Conservation (phyloP, 2,888 invertebrate species). For the Osmoderma eremita region DNA sequence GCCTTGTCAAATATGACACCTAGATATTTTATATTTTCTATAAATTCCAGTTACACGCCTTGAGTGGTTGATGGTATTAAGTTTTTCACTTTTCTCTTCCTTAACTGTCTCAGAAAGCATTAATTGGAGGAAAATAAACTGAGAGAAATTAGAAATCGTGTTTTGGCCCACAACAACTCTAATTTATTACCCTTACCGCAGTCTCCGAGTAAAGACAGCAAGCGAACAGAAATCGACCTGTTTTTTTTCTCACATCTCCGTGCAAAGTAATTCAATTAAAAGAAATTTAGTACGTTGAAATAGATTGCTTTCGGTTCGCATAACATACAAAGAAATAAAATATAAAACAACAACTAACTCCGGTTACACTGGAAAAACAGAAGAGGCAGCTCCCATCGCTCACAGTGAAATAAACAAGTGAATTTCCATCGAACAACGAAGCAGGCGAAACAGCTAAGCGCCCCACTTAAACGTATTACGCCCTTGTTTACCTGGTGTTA, state of each 20-base stretch:
- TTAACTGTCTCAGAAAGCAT: too few relatives aligned
- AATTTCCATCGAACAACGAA: slow-evolving; percentile 7
- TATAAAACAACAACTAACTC: not conserved
- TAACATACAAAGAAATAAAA: not conserved
- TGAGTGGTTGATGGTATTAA: too few relatives aligned
- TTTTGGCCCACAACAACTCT: too few relatives aligned
- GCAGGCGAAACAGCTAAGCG: slow-evolving; percentile 12
- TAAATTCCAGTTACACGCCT: too few relatives aligned
- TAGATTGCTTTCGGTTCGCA: slow-evolving; percentile 14
- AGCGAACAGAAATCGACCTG: not conserved
- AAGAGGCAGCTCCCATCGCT: not conserved
- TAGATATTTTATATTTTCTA: too few relatives aligned
- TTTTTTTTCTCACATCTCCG: not conserved
- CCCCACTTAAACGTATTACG: slow-evolving; percentile 30
- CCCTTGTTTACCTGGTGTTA: slow-evolving; percentile 31
- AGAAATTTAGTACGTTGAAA: slow-evolving; percentile 17
- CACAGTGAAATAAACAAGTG: slow-evolving; percentile 7
- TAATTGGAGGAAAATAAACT: too few relatives aligned
- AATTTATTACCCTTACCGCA: not conserved
- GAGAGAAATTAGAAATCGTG: too few relatives aligned
- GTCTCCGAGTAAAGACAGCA: not conserved
- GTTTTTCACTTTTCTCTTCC: too few relatives aligned
- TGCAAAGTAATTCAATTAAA: slow-evolving; percentile 27
- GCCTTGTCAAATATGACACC: too few relatives aligned
- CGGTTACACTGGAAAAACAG: not conserved